Percentiles rank a stretch among this genome's conserved stretches.
Evolutionary conservation across 2,113 vertebrate species (phyloP).

Genomic region (Sturnira hondurensis): DNA sequence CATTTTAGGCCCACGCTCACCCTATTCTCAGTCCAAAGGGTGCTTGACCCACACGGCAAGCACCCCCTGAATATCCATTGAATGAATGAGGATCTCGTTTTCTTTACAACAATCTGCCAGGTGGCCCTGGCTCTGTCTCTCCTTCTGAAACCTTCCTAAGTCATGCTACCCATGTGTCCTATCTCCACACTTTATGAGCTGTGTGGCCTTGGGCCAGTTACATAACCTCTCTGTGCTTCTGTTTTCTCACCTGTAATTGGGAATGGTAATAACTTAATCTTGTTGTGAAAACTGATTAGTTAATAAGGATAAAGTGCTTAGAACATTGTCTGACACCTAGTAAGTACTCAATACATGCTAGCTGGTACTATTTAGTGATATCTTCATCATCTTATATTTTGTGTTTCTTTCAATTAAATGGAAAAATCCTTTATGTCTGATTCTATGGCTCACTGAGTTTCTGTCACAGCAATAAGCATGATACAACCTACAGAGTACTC

Average conservation of each 20-base stretch:
- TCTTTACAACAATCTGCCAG: neutral
- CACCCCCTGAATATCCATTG: neutral
- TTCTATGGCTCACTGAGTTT: neutral
- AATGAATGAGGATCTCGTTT: neutral
- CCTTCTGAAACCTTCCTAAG: neutral
- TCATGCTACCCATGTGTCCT: neutral
- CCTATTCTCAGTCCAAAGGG: neutral
- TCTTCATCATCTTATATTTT: neutral
- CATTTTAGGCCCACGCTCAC: neutral
- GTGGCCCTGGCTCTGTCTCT: neutral
- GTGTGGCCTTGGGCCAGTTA: neutral
- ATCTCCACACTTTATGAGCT: neutral
- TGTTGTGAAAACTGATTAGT: neutral
- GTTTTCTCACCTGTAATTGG: neutral
- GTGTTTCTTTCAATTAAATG: neutral
- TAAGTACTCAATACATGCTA: neutral
- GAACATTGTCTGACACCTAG: neutral
- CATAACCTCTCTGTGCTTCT: conserved; percentile 8
- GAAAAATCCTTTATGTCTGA: neutral
- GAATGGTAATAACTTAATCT: neutral
- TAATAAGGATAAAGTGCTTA: neutral
- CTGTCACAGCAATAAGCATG: neutral
- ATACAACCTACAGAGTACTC: neutral
- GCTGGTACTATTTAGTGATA: neutral
- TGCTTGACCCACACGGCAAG: neutral